Evolutionary conservation across 2,113 vertebrate species (phyloP).

Genomic region (Syngnathus typhle): DNA sequence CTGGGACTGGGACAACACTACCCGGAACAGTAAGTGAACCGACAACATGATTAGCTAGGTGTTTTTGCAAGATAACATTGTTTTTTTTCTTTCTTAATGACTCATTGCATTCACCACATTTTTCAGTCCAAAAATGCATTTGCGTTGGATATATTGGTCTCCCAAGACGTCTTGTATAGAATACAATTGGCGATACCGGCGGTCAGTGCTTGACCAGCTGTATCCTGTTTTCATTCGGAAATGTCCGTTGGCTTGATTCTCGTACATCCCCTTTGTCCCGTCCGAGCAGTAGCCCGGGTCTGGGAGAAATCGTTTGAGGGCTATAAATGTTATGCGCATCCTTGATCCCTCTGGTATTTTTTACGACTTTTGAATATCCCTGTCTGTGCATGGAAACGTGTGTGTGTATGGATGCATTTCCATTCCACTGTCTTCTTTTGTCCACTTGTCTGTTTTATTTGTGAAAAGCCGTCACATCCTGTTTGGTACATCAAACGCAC

Average conservation of each 20-base stretch:
- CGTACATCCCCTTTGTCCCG: slow-evolving; percentile 44
- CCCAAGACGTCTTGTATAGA: slow-evolving; percentile 19
- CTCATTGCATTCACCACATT: neutral
- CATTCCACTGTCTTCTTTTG: slow-evolving; percentile 15
- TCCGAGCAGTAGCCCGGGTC: slow-evolving; percentile 56
- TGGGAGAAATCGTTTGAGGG: slow-evolving; percentile 54
- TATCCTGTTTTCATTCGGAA: slow-evolving; percentile 69
- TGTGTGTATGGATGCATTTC: slow-evolving; percentile 2
- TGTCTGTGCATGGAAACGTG: slow-evolving; percentile 12
- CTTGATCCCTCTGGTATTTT: slow-evolving; percentile 45
- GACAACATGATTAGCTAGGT: neutral
- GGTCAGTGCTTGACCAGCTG: slow-evolving; percentile 58
- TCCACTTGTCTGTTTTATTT: slow-evolving; percentile 33
- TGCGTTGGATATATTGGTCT: neutral
- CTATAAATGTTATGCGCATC: slow-evolving; percentile 19
- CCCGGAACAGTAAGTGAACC: slow-evolving; percentile 79
- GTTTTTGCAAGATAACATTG: neutral
- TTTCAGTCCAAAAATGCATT: neutral
- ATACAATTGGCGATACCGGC: slow-evolving; percentile 12
- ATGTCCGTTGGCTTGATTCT: slow-evolving; percentile 51
- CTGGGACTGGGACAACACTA: slow-evolving; percentile 93
- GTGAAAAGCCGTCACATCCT: slow-evolving; percentile 58
- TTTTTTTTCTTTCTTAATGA: neutral
- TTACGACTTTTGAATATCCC: neutral
- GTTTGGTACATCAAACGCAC: slow-evolving; percentile 63